A percentile compares a stretch with the other conserved stretches of the same genome.
phyloP scores from a whole-genome alignment of 1,140 invertebrate genomes.

The Episyrphus balteatus region DNA sequence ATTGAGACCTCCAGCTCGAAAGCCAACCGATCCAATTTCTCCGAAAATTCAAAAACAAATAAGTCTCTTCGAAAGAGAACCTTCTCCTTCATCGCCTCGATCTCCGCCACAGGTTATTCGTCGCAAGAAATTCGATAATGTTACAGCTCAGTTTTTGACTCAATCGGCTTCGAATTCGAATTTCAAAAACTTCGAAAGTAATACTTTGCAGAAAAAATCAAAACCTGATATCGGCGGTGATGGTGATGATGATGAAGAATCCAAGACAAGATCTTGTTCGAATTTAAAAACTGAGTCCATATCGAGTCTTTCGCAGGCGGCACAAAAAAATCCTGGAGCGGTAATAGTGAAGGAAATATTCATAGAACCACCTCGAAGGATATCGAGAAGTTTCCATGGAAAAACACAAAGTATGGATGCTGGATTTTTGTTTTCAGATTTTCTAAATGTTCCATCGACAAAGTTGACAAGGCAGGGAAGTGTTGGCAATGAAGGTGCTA shows the following conservation, averaged over 20 bases:
- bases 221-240: slow-evolving; percentile 12
- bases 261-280: slow-evolving; percentile 29
- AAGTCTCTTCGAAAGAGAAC: slow-evolving; percentile 24
- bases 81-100: slow-evolving; percentile 15
- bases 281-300: slow-evolving; percentile 22
- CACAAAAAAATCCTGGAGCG: slow-evolving; percentile 26
- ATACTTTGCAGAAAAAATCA: slow-evolving; percentile 22
- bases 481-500: too few species aligned
- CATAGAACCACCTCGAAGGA: slow-evolving; percentile 39
- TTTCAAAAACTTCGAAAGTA: slow-evolving; percentile 28
- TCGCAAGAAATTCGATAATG: slow-evolving; percentile 25
- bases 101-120: slow-evolving; percentile 25
- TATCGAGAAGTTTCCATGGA: slow-evolving; percentile 39
- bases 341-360: slow-evolving; percentile 39
- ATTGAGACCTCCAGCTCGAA: slow-evolving; percentile 20
- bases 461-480: too few species aligned
- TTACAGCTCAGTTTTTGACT: slow-evolving; percentile 9
- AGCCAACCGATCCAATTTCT: slow-evolving; percentile 23
- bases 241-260: slow-evolving; percentile 17
- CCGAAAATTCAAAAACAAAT: slow-evolving; percentile 32
- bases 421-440: slow-evolving; percentile 31
- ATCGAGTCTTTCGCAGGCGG: slow-evolving; percentile 5
- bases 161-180: slow-evolving; percentile 33
- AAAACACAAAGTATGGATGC: slow-evolving; percentile 35
- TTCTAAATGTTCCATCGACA: slow-evolving; percentile 19